Evolutionary conservation across 2,797 vertebrate species (phyloP).

Genomic region (Anguilla pacifica): DNA sequence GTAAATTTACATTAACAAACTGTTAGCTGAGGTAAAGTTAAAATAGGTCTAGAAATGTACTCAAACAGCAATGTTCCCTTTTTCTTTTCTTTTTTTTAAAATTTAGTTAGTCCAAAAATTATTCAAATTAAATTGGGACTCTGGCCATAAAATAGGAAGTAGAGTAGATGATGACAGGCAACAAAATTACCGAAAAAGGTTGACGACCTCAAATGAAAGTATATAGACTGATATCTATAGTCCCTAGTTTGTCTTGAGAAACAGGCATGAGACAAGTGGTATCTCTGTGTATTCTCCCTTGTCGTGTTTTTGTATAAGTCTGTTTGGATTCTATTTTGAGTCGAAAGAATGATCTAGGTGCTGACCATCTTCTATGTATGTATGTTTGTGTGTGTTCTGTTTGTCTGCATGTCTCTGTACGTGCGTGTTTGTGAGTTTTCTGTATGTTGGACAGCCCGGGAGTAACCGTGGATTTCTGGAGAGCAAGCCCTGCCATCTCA

Average conservation of each 20-base stretch:
- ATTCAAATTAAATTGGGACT: constrained; percentile 67
- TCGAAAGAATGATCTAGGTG: background rate
- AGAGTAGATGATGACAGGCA: constrained; percentile 66
- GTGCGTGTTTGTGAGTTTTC: constrained; percentile 20
- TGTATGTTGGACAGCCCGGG: background rate
- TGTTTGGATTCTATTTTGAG: background rate
- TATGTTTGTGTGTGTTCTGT: background rate
- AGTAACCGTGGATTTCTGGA: background rate
- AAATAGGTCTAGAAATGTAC: constrained; percentile 94
- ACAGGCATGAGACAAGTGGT: no score
- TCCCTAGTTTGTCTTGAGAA: background rate
- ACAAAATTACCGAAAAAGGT: constrained; percentile 47
- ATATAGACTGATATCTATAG: constrained; percentile 1
- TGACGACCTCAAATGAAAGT: constrained; percentile 27
- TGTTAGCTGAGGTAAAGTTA: constrained; percentile 97
- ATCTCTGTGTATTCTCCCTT: background rate
- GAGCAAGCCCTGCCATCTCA: background rate
- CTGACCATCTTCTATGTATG: background rate
- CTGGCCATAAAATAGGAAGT: constrained; percentile 81
- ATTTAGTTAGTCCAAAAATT: constrained; percentile 64
- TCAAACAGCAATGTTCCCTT: constrained; percentile 79
- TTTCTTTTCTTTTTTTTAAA: constrained; percentile 56
- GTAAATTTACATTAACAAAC: constrained; percentile 91
- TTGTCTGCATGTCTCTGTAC: background rate
- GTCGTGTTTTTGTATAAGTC: constrained; percentile 31